phyloP scores from a whole-genome alignment of 92 coral and sea anemone species.

The Blastomussa wellsi region DNA sequence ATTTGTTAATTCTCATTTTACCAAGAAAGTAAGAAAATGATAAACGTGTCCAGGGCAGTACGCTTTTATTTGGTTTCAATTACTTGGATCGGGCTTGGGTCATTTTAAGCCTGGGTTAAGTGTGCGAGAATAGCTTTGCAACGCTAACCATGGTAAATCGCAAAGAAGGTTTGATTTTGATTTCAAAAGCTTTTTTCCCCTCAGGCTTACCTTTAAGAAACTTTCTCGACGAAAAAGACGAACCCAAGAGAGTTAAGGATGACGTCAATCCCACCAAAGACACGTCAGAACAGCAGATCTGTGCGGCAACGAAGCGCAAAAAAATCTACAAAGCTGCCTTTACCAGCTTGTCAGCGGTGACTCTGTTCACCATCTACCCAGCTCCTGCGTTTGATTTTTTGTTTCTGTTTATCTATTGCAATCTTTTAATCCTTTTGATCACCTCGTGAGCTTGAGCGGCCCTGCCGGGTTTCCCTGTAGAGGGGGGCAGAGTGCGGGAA shows the following conservation, averaged over 20 bases:
- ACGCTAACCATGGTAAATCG: too few species aligned
- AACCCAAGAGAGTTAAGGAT: not conserved
- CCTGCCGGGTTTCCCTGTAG: not conserved
- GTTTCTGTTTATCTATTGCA: slow-evolving; percentile 21
- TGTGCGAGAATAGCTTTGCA: too few species aligned
- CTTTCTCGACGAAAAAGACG: not conserved
- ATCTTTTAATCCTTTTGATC: slow-evolving; percentile 2
- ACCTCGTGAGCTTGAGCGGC: not conserved
- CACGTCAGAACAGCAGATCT: not conserved
- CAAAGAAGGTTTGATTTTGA: not conserved
- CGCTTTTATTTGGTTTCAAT: too few species aligned
- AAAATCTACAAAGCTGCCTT: slow-evolving; percentile 28
- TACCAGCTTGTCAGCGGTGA: slow-evolving; percentile 15
- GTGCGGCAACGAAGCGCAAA: slow-evolving; percentile 2
- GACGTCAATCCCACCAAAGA: not conserved
- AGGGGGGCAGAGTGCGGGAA: too few species aligned
- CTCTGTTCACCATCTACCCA: slow-evolving; percentile 13
- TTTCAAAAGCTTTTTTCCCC: not conserved
- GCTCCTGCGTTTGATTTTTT: slow-evolving; percentile 32
- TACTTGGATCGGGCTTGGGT: too few species aligned
- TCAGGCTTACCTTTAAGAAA: not conserved
- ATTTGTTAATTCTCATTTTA: too few species aligned
- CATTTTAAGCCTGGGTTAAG: too few species aligned
- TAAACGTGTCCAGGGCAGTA: too few species aligned
- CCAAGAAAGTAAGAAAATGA: too few species aligned